Base-by-base conservation (phyloP, 2,797 vertebrate species). In the Podarcis lilfordi region DNA sequence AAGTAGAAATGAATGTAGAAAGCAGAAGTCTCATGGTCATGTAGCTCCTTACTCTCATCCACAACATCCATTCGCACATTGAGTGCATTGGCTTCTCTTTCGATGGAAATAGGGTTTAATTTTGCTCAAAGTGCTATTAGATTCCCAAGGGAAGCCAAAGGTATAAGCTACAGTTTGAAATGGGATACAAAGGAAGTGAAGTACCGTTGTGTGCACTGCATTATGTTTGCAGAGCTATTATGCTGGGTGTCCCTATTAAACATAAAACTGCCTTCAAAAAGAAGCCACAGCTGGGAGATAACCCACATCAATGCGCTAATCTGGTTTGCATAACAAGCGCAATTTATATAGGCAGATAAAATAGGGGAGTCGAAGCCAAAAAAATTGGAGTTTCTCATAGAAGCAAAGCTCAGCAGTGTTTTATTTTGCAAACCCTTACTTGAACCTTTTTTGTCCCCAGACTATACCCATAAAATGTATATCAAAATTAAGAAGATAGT, bases 251-350 rank as follows among this genome's bases (percentile, higher is more conserved):
- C 77, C 35, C 55, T 78, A 77, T 88, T 80, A 75, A 76, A 68
- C 7, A 27, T 43, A 55, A 3, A 43, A 29, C 50, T 75, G 72
- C 37, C 19, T 8, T 3, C 69, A 71, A 80, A 82, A 69, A 66
- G 79, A 69, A 35, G 45, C 27, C 29, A 45, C 19, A 91, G 76
- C 68, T 85, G 66, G 78, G 27, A 71, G 64, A 72, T 21, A 85
- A n/a, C 35, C 85, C 85, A 87, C 75, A 90, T 84, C 85, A 87
- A 75, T 84, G 55, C 40, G 32, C 68, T 64, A 81, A 85, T 89
- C 80, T 89, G 88, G 84, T 89, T 86, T 86, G 78, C 40, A 89
- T 86, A 89, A 85, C n/a, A 81, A 69, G 40, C 69, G 50, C 40
- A 81, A 75, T 10, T 69, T 59, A 85, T 37, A 29, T 75, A 76